Base-by-base conservation (phyloP, 23 tunicate species). In the Ascidia mentula region DNA sequence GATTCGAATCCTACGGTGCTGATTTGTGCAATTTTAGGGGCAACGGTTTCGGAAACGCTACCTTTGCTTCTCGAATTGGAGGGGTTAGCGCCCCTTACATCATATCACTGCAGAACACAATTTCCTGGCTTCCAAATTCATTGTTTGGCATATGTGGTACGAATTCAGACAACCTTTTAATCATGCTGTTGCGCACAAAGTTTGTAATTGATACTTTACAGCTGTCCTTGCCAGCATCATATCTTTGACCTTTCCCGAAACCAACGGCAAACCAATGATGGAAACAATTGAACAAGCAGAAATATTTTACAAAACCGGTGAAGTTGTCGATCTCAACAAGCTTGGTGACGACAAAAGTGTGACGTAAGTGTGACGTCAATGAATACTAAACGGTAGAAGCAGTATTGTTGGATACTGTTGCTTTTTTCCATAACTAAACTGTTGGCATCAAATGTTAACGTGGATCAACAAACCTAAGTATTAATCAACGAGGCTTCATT, bases 21-120 rank as follows among this genome's bases (percentile, higher is more conserved):
- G n/a, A n/a, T n/a, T n/a, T 42, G 53, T 42, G 15, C 12, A 42
- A 42, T 34, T 79, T 80, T 60, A 87, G 91, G 77, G 72, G 89
- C 35, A 87, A 74, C 39, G 85, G 81, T 24, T 36, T 87, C 31
- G 91, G 86, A 35, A 42, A 73, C 0, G 91, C 86, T 4, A 81
- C 91, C 20, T 6, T 46, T 0, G 65, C 71, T 30, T 77, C 92
- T 34, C 65, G 92, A 46, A 38, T 75, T 45, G 87, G 87, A 38
- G 87, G 82, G 76, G n/a, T n/a, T n/a, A n/a, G n/a, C n/a, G n/a
- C n/a, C n/a, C n/a, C n/a, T n/a, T n/a, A n/a, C n/a, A n/a, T 87
- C 36, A 42, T 81, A 24, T 33, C 82, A 15, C 34, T 74, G 24
- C 79, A 61, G 35, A 34, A 74, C 37, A 18, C 38, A 20, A 59